Percentiles rank a stretch among this genome's conserved stretches.
These are phyloP conservation scores for Rousettus madagascariensis DNA, from an alignment of 2,797 vertebrate genomes.

Conservation along the genomic window DNA sequence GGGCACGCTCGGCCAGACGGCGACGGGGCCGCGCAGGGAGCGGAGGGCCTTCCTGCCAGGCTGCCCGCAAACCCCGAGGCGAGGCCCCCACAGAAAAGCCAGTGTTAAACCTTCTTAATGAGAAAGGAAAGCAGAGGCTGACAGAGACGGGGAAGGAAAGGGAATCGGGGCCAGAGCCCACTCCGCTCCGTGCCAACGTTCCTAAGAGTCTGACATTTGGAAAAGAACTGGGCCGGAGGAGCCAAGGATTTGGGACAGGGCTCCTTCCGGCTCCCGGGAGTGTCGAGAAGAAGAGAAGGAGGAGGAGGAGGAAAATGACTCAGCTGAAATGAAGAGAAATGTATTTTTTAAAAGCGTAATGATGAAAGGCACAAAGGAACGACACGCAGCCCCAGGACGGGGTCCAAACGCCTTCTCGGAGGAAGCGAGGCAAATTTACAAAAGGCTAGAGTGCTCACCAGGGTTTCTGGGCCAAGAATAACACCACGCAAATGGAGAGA, in stretches of 20 bases:
- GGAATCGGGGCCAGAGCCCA: constrained; percentile 41
- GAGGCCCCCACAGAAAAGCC: neutral
- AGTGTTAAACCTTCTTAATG: neutral
- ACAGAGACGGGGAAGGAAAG: constrained; percentile 18
- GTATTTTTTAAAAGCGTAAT: constrained; percentile 60
- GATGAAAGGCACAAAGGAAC: constrained; percentile 47
- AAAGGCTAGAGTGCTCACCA: neutral
- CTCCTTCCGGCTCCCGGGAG: constrained; percentile 65
- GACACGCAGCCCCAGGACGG: neutral
- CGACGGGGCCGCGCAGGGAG: accelerated
- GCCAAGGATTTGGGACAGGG: constrained; percentile 68
- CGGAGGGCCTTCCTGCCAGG: neutral
- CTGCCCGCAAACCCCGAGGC: neutral
- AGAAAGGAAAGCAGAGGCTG: constrained; percentile 25
- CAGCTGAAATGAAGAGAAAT: constrained; percentile 73
- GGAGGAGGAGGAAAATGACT: constrained; percentile 72
- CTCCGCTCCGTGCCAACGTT: constrained; percentile 45
- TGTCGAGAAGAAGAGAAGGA: constrained; percentile 43
- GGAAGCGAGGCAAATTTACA: neutral
- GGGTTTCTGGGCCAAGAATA: constrained; percentile 38
- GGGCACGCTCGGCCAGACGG: neutral
- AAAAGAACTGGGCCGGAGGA: constrained; percentile 44
- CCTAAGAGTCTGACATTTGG: constrained; percentile 69
- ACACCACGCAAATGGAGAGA: neutral
- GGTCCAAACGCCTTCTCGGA: constrained; percentile 51